Base-by-base conservation (phyloP, 2,888 invertebrate genomes). In the Criorhina ranunculi region DNA sequence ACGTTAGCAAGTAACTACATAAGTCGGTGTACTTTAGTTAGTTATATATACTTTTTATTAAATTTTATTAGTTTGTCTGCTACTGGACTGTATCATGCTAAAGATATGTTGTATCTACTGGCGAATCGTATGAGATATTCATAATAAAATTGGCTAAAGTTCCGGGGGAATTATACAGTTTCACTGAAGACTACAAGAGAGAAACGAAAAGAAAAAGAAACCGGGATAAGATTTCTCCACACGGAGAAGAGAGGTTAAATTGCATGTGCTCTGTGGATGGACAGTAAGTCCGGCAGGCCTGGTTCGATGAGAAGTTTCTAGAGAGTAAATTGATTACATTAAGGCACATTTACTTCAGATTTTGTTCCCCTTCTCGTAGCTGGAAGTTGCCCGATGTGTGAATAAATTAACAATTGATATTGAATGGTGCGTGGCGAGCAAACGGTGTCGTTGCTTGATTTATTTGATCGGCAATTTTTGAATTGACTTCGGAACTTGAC, bases 11-110 rank as follows among this genome's bases (percentile, higher is more conserved):
- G 60, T 70, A 66, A 82, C 83, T 79, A n/a, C n/a, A n/a, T n/a
- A 40, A 85, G 57, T 73, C 46, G 78, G 19, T 37, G 64, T 62
- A 69, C 69, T 78, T 73, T 67, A 42, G 60, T 31, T 62, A 49
- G 51, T 79, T 79, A 73, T 78, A 69, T 49, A 62, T 29, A n/a
- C n/a, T n/a, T 66, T 83, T 83, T 83, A 83, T 83, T 83, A 57
- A 62, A 15, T 69, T 72, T 83, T 78, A 83, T 83, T 83, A 62
- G 72, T 24, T 62, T 57, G 55, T 55, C 12, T 64, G 42, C 51
- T 29, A 19, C 46, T 53, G n/a, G 0, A n/a, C 42, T 57, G 67
- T 46, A 62, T 60, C 72, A 33, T 66, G 49, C 49, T 73, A 73
- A 31, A 55, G 46, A 24, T 57, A 73, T 75, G 49, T 40, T 62